Percentiles rank a stretch among this genome's conserved stretches.
These are phyloP conservation scores for Trogon melanurus DNA, from an alignment of 2,113 vertebrate genomes.

Conservation along the genomic window DNA sequence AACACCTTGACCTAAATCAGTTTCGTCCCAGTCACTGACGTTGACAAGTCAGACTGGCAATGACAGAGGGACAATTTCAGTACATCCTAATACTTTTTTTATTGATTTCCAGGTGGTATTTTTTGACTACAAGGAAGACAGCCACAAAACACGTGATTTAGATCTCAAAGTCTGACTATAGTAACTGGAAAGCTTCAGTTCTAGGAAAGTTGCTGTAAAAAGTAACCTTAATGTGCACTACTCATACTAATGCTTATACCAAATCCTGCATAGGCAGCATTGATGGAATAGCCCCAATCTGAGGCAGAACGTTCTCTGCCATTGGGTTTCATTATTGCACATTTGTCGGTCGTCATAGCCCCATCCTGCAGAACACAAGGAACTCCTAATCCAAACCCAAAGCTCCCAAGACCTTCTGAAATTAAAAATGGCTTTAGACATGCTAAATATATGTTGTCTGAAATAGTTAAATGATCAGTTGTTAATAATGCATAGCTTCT, in stretches of 20 bases:
- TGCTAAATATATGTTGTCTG: not conserved
- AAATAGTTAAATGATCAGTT: conserved; percentile 7
- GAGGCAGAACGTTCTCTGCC: not conserved
- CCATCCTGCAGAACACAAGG: not conserved
- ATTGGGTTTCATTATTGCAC: not conserved
- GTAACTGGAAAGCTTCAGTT: not conserved
- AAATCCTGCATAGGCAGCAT: not conserved
- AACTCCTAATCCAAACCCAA: not conserved
- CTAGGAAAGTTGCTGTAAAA: not conserved
- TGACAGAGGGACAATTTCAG: not conserved
- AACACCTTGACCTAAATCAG: conserved; percentile 28
- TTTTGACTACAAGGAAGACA: not conserved
- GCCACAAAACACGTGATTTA: not conserved
- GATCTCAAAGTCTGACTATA: not conserved
- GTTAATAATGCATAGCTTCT: not conserved
- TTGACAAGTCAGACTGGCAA: not conserved
- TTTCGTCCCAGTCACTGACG: not conserved
- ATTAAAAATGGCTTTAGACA: not conserved
- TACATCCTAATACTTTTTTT: not conserved
- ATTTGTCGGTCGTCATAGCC: not conserved
- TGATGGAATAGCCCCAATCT: not conserved
- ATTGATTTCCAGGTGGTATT: not conserved
- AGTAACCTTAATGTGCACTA: not conserved
- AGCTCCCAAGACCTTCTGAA: not conserved
- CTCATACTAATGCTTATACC: not conserved